phyloP scores from a whole-genome alignment of 23 tunicate genomes.

The Ciona savignyi region DNA sequence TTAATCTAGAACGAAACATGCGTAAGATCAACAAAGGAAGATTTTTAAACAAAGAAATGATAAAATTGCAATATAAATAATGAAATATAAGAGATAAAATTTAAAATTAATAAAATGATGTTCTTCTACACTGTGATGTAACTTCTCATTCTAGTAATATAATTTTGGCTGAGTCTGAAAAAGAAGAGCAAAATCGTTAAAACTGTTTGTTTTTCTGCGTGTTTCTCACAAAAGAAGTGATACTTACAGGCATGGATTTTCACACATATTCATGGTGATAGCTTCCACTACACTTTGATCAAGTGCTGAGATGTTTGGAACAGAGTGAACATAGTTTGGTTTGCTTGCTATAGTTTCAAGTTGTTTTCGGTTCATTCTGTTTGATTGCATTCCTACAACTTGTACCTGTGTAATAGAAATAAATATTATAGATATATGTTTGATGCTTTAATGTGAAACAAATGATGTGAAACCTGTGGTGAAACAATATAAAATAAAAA shows the following conservation, averaged over 20 bases:
- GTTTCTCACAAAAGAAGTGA: too few relatives aligned
- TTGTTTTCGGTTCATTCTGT: neutral
- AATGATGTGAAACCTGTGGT: neutral
- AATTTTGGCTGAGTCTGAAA: neutral
- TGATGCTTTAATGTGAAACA: neutral
- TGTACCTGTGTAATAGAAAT: conserved; percentile 13
- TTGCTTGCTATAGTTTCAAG: conserved; percentile 29
- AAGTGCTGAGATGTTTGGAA: conserved; percentile 9
- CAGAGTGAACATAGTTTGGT: conserved; percentile 12
- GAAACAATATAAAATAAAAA: too few relatives aligned
- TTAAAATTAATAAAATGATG: neutral
- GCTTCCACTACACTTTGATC: conserved; percentile 11
- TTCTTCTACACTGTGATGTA: neutral
- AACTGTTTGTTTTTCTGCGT: too few relatives aligned
- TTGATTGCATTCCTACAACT: conserved; percentile 27
- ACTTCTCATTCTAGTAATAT: neutral
- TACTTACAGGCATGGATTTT: conserved; percentile 80
- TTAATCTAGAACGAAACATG: too few relatives aligned
- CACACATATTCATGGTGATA: conserved; percentile 28
- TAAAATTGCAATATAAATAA: too few relatives aligned
- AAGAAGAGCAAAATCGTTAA: neutral
- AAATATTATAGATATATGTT: neutral
- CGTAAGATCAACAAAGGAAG: neutral
- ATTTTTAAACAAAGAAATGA: neutral
- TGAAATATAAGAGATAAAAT: too few relatives aligned